A percentile compares a stretch with the other conserved stretches of the same genome.
These are phyloP conservation scores for Xanthorhoe designata DNA, from an alignment of 2,888 invertebrate species.

Conservation along the genomic window DNA sequence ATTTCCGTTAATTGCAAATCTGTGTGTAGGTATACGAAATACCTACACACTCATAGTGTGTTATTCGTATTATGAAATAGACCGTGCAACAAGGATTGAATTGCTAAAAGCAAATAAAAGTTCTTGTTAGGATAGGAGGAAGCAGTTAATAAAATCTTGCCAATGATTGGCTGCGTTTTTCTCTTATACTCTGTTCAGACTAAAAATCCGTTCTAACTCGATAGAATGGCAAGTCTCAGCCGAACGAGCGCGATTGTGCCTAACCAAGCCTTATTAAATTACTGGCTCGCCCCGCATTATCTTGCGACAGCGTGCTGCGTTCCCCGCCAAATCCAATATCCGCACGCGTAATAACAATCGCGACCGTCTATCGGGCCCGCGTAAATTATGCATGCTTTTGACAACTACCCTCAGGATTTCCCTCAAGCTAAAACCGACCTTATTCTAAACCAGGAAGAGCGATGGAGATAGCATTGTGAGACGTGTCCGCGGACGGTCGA, in stretches of 20 bases:
- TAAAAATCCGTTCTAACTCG: constrained; percentile 44
- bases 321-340: constrained; percentile 82
- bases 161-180: constrained; percentile 6
- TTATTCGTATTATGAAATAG: not conserved
- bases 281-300: constrained; percentile 56
- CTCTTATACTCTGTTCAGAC: not conserved
- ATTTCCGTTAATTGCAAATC: constrained; percentile 7
- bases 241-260: constrained; percentile 45
- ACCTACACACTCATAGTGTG: not conserved
- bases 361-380: constrained; percentile 82
- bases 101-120: not conserved
- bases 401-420: constrained; percentile 43
- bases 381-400: constrained; percentile 80
- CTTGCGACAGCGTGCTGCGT: constrained; percentile 66
- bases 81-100: not conserved
- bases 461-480: constrained; percentile 34
- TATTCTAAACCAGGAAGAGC: constrained; percentile 32
- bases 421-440: constrained; percentile 46
- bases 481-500: constrained; percentile 65
- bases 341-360: constrained; percentile 83
- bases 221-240: constrained; percentile 44
- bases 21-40: not conserved
- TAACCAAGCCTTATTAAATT: constrained; percentile 52
- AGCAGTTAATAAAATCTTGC: not conserved
- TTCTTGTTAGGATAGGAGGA: not conserved